Conservation (phyloP, 2,113 vertebrate species). For the Heloderma charlesbogerti region DNA sequence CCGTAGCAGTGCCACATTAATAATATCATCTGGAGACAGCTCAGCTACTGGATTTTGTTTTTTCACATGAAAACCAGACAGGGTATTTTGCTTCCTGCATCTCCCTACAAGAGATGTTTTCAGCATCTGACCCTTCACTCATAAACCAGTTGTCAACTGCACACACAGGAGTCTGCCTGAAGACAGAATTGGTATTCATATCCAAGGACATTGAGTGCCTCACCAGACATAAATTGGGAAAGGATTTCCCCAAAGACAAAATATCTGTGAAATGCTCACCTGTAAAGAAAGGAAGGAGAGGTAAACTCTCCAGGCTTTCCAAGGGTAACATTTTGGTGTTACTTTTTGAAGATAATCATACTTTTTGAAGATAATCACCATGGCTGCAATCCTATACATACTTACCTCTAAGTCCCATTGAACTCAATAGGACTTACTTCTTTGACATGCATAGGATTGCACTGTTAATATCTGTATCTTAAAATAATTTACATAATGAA, state of each 20-base stretch:
- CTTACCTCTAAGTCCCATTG: no score
- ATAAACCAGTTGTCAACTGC: constrained; percentile 68
- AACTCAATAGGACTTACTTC: no score
- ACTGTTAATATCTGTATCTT: not conserved
- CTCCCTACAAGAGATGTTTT: constrained; percentile 43
- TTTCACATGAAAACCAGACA: constrained; percentile 49
- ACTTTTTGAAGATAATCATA: not conserved
- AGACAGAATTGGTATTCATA: constrained; percentile 58
- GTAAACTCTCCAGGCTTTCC: constrained; percentile 18
- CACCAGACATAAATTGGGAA: constrained; percentile 25
- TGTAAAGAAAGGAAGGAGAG: not conserved
- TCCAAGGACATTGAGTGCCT: constrained; percentile 8
- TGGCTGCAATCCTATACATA: no score
- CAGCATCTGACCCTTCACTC: constrained; percentile 16
- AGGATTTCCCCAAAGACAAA: constrained; percentile 20
- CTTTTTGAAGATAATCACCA: not conserved
- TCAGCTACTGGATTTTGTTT: constrained; percentile 25
- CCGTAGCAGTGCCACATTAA: constrained; percentile 17
- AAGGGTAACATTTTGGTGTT: not conserved
- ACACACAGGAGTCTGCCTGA: constrained; percentile 36
- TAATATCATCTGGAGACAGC: constrained; percentile 45
- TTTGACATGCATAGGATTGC: no score
- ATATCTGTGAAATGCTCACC: not conserved
- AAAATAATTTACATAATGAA: not conserved
- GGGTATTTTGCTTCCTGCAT: constrained; percentile 32